phyloP scores from a whole-genome alignment of 2,797 vertebrate species.

The Cuniculus paca region DNA sequence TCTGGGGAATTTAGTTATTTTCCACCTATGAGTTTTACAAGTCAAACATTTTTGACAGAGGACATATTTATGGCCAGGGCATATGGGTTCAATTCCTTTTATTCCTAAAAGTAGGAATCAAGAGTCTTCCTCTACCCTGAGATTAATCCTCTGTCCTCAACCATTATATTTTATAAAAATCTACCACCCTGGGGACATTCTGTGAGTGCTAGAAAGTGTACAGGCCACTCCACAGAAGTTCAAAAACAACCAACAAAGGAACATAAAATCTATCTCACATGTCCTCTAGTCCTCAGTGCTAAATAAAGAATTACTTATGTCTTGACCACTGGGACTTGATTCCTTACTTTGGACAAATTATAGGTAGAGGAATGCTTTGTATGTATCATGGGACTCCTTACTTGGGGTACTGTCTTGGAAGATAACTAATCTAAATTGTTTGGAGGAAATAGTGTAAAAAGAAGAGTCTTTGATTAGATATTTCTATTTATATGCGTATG shows the following conservation, averaged over 20 bases:
- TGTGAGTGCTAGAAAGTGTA: neutral
- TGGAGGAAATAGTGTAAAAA: neutral
- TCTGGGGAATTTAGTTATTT: neutral
- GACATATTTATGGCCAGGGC: neutral
- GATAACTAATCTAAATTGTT: conserved; percentile 24
- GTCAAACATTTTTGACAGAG: neutral
- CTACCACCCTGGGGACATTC: neutral
- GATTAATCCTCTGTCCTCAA: neutral
- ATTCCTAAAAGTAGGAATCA: neutral
- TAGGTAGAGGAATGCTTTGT: neutral
- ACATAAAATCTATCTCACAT: neutral
- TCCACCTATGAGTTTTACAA: neutral
- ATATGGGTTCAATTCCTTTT: neutral
- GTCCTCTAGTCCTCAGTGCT: neutral
- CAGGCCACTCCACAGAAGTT: neutral
- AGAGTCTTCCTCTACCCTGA: neutral
- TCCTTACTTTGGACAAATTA: neutral
- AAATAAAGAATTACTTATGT: neutral
- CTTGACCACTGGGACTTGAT: neutral
- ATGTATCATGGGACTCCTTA: neutral
- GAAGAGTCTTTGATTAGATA: conserved; percentile 31
- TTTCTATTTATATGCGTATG: conserved; percentile 59
- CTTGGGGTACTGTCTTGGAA: neutral
- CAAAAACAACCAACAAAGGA: neutral
- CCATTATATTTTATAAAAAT: neutral